phyloP scores from a whole-genome alignment of 2,888 invertebrate species.

The Drosophila seclusa region DNA sequence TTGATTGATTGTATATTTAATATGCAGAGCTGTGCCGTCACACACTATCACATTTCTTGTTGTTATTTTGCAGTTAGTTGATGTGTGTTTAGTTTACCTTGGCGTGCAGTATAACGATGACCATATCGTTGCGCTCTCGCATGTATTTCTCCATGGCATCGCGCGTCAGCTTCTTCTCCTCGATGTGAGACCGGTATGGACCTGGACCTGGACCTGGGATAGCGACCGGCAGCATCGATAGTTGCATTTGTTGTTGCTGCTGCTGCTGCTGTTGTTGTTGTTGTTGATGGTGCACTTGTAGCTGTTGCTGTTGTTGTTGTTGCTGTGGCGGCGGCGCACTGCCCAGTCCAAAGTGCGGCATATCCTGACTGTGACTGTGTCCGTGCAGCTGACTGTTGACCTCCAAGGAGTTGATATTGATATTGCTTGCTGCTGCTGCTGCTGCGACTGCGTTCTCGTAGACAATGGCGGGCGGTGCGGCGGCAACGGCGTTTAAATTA shows the following conservation, averaged over 20 bases:
- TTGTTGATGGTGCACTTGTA: constrained; percentile 72
- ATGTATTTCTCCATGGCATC: constrained; percentile 97
- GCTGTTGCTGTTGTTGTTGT: constrained; percentile 57
- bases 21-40: constrained; percentile 20
- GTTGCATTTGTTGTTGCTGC: constrained; percentile 80
- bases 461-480: constrained; percentile 69
- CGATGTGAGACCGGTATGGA: constrained; percentile 85
- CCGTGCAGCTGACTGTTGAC: constrained; percentile 62
- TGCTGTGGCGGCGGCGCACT: constrained; percentile 78
- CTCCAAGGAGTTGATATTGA: constrained; percentile 57
- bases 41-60: neutral
- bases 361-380: constrained; percentile 72
- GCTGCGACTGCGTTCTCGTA: constrained; percentile 73
- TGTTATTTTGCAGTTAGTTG: neutral
- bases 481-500: constrained; percentile 73
- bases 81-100: constrained; percentile 86
- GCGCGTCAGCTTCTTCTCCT: constrained; percentile 88
- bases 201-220: constrained; percentile 57
- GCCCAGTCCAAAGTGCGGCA: constrained; percentile 85
- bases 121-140: constrained; percentile 96
- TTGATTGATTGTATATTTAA: neutral
- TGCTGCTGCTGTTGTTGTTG: constrained; percentile 73
- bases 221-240: constrained; percentile 82
- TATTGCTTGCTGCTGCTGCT: constrained; percentile 44
- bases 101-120: constrained; percentile 98